These are phyloP conservation scores for Eretmochelys imbricata DNA, from an alignment of 2,113 vertebrate species.

Conservation along the genomic window DNA sequence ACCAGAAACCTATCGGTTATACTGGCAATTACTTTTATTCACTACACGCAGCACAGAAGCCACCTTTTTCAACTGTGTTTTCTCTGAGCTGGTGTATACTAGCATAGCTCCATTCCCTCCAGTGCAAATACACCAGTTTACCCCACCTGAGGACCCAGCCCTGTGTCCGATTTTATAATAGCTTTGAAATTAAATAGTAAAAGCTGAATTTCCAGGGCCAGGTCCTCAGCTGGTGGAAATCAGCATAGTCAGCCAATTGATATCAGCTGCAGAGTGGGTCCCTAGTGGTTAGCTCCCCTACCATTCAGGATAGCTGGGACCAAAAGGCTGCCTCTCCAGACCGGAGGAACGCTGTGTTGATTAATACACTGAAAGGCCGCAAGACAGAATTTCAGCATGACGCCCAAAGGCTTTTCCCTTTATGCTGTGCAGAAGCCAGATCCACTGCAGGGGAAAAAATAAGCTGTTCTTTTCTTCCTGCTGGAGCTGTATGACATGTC, in stretches of 20 bases:
- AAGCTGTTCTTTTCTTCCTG: background rate
- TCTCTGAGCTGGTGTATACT: background rate
- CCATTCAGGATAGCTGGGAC: background rate
- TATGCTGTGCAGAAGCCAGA: background rate
- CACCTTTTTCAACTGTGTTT: background rate
- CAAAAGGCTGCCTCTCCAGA: background rate
- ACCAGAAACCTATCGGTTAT: constrained; percentile 7
- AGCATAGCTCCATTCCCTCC: background rate
- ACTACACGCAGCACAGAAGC: constrained; percentile 26
- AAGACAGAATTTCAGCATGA: background rate
- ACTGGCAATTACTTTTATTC: constrained; percentile 25
- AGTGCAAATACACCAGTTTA: accelerated
- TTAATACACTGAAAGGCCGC: background rate
- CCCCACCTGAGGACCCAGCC: background rate
- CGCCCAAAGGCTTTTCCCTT: background rate
- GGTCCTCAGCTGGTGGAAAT: accelerated
- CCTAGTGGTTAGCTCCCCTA: background rate
- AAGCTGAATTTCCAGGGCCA: background rate
- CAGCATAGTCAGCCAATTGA: accelerated
- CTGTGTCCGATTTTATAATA: background rate
- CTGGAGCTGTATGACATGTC: background rate
- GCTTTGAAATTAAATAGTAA: background rate
- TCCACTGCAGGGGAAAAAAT: background rate
- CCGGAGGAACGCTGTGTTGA: background rate
- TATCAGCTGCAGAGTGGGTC: background rate